Evolutionary conservation across 1,140 invertebrate species (phyloP).

Genomic region (Drosophila sucinea): DNA sequence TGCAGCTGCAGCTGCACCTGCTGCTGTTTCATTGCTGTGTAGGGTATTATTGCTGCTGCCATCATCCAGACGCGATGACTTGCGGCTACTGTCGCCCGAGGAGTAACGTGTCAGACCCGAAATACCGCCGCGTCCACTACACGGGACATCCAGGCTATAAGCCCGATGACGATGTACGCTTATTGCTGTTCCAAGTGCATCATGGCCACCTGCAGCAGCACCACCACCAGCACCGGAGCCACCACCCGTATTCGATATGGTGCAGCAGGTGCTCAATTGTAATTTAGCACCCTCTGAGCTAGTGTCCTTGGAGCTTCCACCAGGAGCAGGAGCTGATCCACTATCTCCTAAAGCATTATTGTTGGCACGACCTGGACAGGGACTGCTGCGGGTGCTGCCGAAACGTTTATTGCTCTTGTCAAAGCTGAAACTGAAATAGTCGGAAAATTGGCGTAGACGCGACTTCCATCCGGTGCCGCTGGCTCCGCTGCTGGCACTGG

Average conservation of each 20-base stretch:
- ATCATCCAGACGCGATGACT: conserved; percentile 69
- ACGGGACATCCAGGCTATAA: conserved; percentile 80
- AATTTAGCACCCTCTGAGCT: conserved; percentile 10
- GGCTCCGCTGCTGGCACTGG: conserved; percentile 20
- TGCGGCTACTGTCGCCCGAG: conserved; percentile 71
- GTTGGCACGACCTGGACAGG: conserved; percentile 57
- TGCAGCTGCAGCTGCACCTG: conserved; percentile 11
- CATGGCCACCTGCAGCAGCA: not conserved
- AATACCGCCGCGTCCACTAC: conserved; percentile 45
- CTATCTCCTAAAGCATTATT: conserved; percentile 53
- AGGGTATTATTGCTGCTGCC: conserved; percentile 75
- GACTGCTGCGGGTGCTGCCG: conserved; percentile 75
- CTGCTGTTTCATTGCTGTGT: conserved; percentile 49
- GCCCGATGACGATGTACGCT: conserved; percentile 64
- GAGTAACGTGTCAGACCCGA: conserved; percentile 49
- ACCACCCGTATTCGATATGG: conserved; percentile 65
- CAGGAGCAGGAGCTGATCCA: not conserved
- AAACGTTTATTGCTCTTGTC: conserved; percentile 80
- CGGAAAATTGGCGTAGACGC: conserved; percentile 77
- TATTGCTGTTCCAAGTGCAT: not conserved
- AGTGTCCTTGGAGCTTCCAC: not conserved
- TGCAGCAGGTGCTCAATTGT: conserved; percentile 56
- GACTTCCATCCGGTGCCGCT: conserved; percentile 67
- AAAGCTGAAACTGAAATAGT: conserved; percentile 80
- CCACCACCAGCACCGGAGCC: conserved; percentile 1